These are phyloP conservation scores for Trachymyrmex septentrionalis DNA, from an alignment of 1,140 invertebrate species.

Conservation along the genomic window DNA sequence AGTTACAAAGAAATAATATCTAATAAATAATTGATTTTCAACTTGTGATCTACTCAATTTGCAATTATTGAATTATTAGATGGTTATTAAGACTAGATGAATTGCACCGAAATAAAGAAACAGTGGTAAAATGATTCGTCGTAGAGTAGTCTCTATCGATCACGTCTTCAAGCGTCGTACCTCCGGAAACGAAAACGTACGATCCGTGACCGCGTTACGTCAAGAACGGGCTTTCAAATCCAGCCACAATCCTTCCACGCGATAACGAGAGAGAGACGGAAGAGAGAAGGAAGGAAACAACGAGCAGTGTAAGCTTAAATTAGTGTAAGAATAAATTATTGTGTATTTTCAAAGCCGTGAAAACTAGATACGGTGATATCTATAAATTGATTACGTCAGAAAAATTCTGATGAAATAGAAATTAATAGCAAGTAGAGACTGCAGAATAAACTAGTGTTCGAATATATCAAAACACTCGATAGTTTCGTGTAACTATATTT, in stretches of 20 bases:
- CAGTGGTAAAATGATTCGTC: neutral
- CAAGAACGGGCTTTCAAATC: conserved; percentile 68
- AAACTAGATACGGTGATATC: neutral
- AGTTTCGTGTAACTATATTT: neutral
- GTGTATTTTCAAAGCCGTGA: conserved; percentile 13
- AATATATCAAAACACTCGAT: neutral
- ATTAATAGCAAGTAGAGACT: neutral
- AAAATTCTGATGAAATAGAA: neutral
- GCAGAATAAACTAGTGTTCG: neutral
- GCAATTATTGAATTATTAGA: neutral
- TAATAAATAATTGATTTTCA: neutral
- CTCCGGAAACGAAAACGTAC: conserved; percentile 51
- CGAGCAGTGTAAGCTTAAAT: neutral
- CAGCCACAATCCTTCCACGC: conserved; percentile 37
- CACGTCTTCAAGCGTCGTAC: conserved; percentile 44
- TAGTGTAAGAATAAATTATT: conserved; percentile 49
- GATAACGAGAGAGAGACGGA: conserved; percentile 6
- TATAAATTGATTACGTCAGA: neutral
- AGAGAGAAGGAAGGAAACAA: conserved; percentile 33
- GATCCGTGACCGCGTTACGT: conserved; percentile 63
- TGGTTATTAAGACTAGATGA: neutral
- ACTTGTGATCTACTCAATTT: neutral
- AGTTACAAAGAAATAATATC: neutral
- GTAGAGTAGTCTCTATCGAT: conserved; percentile 26
- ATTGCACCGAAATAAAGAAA: conserved; percentile 6